A percentile compares a stretch with the other conserved stretches of the same genome.
Evolutionary conservation across 2,113 vertebrate genomes (phyloP).

Genomic region (Dromaius novaehollandiae): DNA sequence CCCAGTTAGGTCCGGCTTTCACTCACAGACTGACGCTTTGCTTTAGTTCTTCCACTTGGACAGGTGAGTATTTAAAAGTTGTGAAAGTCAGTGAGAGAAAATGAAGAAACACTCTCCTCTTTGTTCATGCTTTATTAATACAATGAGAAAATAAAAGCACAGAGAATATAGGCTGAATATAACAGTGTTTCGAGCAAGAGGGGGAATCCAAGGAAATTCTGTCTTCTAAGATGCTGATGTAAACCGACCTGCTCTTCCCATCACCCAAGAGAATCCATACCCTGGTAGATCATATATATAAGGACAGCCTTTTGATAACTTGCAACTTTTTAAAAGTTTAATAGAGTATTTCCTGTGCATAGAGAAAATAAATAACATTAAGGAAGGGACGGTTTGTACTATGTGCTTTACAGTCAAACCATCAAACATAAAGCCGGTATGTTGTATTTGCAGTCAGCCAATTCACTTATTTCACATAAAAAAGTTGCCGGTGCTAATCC

Average conservation of each 20-base stretch:
- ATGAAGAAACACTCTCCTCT: background rate
- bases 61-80: constrained; percentile 16
- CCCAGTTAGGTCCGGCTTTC: background rate
- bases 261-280: background rate
- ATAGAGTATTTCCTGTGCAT: background rate
- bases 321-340: background rate
- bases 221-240: accelerated
- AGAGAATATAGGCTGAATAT: background rate
- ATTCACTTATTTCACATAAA: constrained; percentile 41
- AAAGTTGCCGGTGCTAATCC: constrained; percentile 8
- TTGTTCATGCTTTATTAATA: background rate
- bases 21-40: background rate
- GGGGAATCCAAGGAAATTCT: background rate
- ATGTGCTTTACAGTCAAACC: background rate
- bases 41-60: background rate
- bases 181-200: background rate
- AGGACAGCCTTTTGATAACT: background rate
- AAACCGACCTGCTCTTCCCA: background rate
- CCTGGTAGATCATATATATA: background rate
- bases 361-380: background rate
- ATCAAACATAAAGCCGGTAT: background rate
- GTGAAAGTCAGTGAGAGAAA: background rate
- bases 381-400: background rate
- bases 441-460: background rate
- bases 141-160: background rate